Base-by-base conservation (phyloP, 2,113 vertebrate genomes). In the Megatriorchis doriae region DNA sequence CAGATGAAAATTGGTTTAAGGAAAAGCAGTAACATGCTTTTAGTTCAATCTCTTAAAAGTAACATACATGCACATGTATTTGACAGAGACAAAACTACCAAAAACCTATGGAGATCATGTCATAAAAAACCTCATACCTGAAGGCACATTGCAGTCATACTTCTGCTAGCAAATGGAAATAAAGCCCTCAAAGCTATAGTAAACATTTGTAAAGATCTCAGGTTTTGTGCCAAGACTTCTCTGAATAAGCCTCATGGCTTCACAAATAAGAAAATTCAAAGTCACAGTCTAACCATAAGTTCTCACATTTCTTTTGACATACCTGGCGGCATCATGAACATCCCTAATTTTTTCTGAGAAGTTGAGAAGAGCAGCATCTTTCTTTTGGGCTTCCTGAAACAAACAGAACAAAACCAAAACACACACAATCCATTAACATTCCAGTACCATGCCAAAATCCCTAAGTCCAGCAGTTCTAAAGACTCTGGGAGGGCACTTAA, bases 311-410 rank as follows among this genome's bases (percentile, higher is more conserved):
- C 63, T 40, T 94, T 81, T 71, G 53, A 79, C 97, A 98, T 97
- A 99, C 99, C 99, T 99, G 72, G 99, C 98, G 1, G 99, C 99
- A 75, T 99, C 99, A 80, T 99, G 99, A 88, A 99, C 98, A 31
- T 99, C 98, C 31, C 88, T 97, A 53, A 99, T 97, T 95, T 99
- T 99, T 97, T 99, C 99, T 65, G 99, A 98, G 77, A 99, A 99
- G 92, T 97, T 98, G 31, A 99, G 98, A 86, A 99, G 98, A 86
- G 96, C 90, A 91, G 98, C 97, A 59, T 99, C 99, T 97, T 99
- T 99, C 98, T 99, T 99, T 94, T 99, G 99, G 47, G 99, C 99
- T 98, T 99, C 99, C 99, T 99, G 96, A 83, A 98, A 98, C 63
- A 97, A 93, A 96, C 62, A 97, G 81, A 94, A 75, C 53, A 98